phyloP scores from a whole-genome alignment of 2,797 vertebrate genomes.

The Bufotes viridis region DNA sequence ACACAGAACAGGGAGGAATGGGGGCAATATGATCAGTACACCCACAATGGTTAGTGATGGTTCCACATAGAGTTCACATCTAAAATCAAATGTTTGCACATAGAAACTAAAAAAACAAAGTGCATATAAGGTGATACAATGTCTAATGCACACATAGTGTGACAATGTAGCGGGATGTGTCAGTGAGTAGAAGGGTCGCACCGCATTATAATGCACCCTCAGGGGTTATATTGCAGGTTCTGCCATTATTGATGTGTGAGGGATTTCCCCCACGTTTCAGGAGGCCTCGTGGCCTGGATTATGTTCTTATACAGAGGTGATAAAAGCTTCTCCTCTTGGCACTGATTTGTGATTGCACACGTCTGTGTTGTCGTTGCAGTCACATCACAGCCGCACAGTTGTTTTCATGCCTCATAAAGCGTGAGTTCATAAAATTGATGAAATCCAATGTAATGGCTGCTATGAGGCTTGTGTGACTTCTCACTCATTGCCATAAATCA shows the following conservation, averaged over 20 bases:
- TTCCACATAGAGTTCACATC: no score
- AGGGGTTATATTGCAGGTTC: neutral
- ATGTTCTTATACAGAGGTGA: constrained; percentile 35
- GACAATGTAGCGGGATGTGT: neutral
- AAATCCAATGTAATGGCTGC: constrained; percentile 28
- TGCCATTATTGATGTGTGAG: constrained; percentile 9
- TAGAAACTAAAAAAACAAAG: no score
- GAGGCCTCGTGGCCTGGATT: neutral
- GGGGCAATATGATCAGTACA: no score
- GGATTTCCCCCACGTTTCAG: neutral
- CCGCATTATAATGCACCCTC: neutral
- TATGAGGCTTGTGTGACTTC: constrained; percentile 17
- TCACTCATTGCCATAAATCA: constrained; percentile 41
- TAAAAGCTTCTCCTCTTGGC: constrained; percentile 6
- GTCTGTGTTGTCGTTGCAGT: constrained; percentile 28
- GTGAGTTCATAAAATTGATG: constrained; percentile 31
- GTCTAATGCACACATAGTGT: neutral
- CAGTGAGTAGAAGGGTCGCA: neutral
- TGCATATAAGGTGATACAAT: no score
- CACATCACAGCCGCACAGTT: constrained; percentile 14
- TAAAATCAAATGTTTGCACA: no score
- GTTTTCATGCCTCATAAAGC: constrained; percentile 27
- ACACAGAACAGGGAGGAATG: no score
- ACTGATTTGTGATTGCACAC: constrained; percentile 12
- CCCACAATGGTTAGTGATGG: no score